Evolutionary conservation across 2,888 invertebrate genomes (phyloP).

Genomic region (Peribatodes rhomboidaria): DNA sequence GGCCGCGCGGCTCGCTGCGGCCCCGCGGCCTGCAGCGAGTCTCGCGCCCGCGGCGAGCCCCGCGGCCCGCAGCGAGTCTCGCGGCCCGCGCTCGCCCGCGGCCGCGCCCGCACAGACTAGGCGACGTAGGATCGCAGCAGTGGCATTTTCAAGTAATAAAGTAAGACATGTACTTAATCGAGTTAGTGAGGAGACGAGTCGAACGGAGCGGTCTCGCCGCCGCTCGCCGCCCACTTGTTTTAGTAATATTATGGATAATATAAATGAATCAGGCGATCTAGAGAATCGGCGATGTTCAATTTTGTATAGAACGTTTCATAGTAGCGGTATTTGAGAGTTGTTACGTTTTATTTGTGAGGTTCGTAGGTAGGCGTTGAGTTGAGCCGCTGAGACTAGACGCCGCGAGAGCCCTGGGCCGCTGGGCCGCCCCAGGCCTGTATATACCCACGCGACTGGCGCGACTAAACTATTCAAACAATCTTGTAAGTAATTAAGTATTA

Average conservation of each 20-base stretch:
- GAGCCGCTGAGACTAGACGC: conserved; percentile 37
- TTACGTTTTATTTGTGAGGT: conserved; percentile 81
- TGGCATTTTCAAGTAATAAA: conserved; percentile 84
- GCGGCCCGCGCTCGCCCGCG: conserved; percentile 22
- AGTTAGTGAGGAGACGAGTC: conserved; percentile 72
- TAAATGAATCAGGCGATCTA: conserved; percentile 73
- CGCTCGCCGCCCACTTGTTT: conserved; percentile 80
- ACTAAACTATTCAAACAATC: conserved; percentile 79
- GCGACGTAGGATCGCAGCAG: conserved; percentile 83
- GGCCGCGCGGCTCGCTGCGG: conserved; percentile 35
- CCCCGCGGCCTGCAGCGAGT: conserved; percentile 14
- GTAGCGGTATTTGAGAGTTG: conserved; percentile 84
- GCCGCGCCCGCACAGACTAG: conserved; percentile 61
- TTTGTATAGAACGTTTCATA: conserved; percentile 86
- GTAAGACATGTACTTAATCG: conserved; percentile 83
- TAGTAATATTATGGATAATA: conserved; percentile 65
- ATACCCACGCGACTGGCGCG: conserved; percentile 62
- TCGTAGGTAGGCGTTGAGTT: conserved; percentile 54
- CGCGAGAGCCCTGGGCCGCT: conserved; percentile 22
- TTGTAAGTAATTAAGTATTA: conserved; percentile 86
- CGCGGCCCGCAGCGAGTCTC: conserved; percentile 29
- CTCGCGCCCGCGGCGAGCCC: conserved; percentile 23
- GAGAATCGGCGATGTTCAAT: conserved; percentile 85
- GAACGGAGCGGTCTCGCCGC: conserved; percentile 63
- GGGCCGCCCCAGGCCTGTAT: conserved; percentile 30